These are phyloP conservation scores for Cyprichromis sp. DNA, from an alignment of 2,113 vertebrate species.

Conservation along the genomic window DNA sequence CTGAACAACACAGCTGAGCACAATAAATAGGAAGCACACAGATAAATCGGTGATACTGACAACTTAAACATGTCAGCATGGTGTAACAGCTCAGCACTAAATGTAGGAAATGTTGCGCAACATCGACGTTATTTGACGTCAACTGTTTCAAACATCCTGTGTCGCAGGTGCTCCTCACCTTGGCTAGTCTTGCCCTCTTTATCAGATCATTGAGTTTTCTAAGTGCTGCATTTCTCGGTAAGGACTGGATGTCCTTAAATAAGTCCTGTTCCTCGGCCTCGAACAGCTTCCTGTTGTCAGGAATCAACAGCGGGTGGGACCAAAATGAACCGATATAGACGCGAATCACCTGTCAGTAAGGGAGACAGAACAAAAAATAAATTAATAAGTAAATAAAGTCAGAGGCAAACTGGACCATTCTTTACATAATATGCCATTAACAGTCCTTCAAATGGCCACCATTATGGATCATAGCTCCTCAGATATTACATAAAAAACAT, in stretches of 20 bases:
- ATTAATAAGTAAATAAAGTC: not conserved
- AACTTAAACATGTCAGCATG: not conserved
- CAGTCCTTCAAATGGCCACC: not conserved
- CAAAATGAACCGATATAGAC: conserved; percentile 99
- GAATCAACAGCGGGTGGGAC: conserved; percentile 92
- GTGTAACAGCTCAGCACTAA: not conserved
- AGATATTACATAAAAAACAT: not conserved
- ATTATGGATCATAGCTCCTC: not conserved
- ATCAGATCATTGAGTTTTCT: conserved; percentile 96
- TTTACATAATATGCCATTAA: not conserved
- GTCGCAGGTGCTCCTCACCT: conserved; percentile 65
- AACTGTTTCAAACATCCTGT: not conserved
- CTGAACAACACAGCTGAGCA: not conserved
- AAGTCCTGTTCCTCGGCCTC: conserved; percentile 96
- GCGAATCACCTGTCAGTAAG: conserved; percentile 77
- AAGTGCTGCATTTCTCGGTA: conserved; percentile 91
- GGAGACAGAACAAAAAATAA: not conserved
- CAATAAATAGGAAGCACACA: not conserved
- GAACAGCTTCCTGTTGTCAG: conserved; percentile 93
- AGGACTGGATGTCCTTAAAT: conserved; percentile 93
- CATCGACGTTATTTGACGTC: not conserved
- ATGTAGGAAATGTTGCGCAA: not conserved
- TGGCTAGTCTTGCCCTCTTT: conserved; percentile 91
- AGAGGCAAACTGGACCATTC: not conserved
- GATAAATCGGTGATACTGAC: not conserved